Base-by-base conservation (phyloP, 2,888 invertebrate species). In the Drosophila subquinaria region DNA sequence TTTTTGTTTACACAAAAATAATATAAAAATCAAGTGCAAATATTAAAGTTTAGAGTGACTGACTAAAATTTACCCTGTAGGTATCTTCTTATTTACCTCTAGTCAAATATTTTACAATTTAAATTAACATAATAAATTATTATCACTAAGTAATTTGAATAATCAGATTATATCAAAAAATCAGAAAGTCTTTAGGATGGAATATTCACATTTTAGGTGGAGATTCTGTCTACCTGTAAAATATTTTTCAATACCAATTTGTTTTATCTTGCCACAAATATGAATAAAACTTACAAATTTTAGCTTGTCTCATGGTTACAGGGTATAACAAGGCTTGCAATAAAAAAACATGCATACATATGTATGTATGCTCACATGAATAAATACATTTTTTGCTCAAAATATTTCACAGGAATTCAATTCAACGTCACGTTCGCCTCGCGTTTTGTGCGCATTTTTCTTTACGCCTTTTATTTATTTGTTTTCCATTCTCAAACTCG, bases 351-450 rank as follows among this genome's bases (percentile, higher is more conserved):
- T 48, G 15, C 4, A 10, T 45, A 23, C 23, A 59, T 40, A 9
- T n/a, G 42, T 13, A 4, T 17, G 38, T 40, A 35, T 35, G 40
- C 20, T 42, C n/a, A 35, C 27, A 48, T 23, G 38, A n/a, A 13
- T 17, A 35, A 3, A 33, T 36, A 35, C 6, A 33, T 40, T 38
- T 66, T 30, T 33, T 48, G 42, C 45, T 30, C 53, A 61, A 69
- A 69, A 48, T 55, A 62, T 64, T 70, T 80, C 47, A 43, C 69
- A 77, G 84, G 89, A 87, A 83, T 83, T 87, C 69, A 72, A 84
- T 87, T 73, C 70, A 83, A 69, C 84, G 78, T 83, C 83, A 83
- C 83, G 83, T 83, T 89, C 84, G 67, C 23, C 52, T 69, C 74
- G 89, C 74, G 72, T 72, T 83, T 74, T 76, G 11, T 63, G 59